These are phyloP conservation scores for Pogonocichla stellata DNA, from an alignment of 2,113 vertebrate species.

Conservation along the genomic window DNA sequence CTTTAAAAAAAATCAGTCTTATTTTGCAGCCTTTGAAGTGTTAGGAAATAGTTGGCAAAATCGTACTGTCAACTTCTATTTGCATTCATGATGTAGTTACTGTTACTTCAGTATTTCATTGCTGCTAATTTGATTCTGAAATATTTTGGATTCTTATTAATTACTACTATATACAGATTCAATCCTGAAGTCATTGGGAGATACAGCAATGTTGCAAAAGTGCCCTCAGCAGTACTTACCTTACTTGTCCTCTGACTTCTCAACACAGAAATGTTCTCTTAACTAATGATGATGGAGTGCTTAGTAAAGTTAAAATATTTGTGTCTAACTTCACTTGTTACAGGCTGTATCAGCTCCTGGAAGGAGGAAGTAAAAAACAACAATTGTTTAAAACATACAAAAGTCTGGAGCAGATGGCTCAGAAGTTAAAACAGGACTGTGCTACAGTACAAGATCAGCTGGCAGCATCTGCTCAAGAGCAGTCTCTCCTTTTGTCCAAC, in stretches of 20 bases:
- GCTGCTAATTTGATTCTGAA: not conserved
- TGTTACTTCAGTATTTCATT: not conserved
- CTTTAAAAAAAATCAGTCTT: not conserved
- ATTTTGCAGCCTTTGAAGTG: not conserved
- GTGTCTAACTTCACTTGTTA: slow-evolving; percentile 7
- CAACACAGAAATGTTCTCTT: not conserved
- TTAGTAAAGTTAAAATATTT: not conserved
- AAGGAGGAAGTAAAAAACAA: slow-evolving; percentile 70
- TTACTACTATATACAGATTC: not conserved
- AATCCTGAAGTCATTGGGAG: not conserved
- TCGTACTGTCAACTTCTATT: not conserved
- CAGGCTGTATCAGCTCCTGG: slow-evolving; percentile 87
- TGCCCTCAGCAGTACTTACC: not conserved
- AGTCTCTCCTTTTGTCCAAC: slow-evolving; percentile 69
- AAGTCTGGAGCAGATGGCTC: slow-evolving; percentile 78
- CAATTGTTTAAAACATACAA: slow-evolving; percentile 85
- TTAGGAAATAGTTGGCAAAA: not conserved
- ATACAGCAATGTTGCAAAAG: not conserved
- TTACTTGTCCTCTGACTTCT: not conserved
- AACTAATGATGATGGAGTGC: not conserved
- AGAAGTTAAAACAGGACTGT: slow-evolving; percentile 75
- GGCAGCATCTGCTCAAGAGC: slow-evolving; percentile 68
- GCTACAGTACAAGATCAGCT: slow-evolving; percentile 68
- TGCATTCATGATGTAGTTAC: not conserved
- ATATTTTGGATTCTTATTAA: not conserved